Evolutionary conservation across 2,888 invertebrate species (phyloP).

Genomic region (Athalia cordata): DNA sequence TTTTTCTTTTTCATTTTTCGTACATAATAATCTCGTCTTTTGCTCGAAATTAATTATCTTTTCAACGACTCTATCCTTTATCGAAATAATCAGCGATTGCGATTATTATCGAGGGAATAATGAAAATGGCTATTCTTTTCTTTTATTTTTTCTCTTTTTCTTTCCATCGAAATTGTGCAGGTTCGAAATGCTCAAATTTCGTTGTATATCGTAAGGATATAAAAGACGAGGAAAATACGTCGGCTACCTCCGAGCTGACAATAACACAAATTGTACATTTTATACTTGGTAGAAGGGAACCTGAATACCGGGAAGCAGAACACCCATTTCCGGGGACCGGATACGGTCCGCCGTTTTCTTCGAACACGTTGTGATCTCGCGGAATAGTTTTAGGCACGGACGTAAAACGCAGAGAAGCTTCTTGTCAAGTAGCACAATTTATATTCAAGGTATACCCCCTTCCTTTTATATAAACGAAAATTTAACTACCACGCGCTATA

Average conservation of each 20-base stretch:
- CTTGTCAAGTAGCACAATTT: slow-evolving; percentile 13
- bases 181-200: too few species aligned
- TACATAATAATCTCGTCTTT: neutral
- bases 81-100: neutral
- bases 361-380: slow-evolving; percentile 3
- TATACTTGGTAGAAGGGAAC: neutral
- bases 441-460: slow-evolving; percentile 15
- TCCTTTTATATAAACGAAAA: too few species aligned
- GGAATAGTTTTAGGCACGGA: slow-evolving; percentile 17
- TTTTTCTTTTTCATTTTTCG: neutral
- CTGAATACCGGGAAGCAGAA: neutral
- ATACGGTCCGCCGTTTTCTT: slow-evolving; percentile 5
- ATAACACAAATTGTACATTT: neutral
- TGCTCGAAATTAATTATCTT: neutral
- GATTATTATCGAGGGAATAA: neutral
- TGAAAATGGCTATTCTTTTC: too few species aligned
- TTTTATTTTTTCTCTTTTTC: too few species aligned
- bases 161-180: too few species aligned
- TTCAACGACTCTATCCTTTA: neutral
- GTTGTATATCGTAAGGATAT: too few species aligned
- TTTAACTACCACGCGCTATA: too few species aligned
- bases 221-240: too few species aligned
- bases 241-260: too few species aligned
- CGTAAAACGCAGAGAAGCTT: slow-evolving; percentile 4
- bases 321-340: slow-evolving; percentile 20